Conservation (phyloP, 2,888 invertebrate genomes). For the Coleophora flavipennella region DNA sequence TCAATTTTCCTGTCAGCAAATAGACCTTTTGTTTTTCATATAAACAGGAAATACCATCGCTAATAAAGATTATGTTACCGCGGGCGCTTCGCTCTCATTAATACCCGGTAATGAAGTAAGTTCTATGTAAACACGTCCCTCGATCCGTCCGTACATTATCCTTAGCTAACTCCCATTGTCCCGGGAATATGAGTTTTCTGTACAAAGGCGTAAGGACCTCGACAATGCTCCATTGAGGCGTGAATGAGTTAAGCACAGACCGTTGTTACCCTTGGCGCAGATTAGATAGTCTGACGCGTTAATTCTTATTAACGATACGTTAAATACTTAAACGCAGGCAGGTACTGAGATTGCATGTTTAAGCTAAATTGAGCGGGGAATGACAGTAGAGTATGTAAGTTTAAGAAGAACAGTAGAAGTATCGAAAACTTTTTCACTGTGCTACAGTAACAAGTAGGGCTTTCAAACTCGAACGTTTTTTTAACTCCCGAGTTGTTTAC, state of each 20-base stretch:
- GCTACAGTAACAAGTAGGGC: no score
- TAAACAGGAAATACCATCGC: slow-evolving; percentile 26
- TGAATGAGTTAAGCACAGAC: slow-evolving; percentile 45
- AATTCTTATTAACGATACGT: slow-evolving; percentile 35
- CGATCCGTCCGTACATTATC: slow-evolving; percentile 51
- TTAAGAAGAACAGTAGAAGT: no score
- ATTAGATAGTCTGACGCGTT: slow-evolving; percentile 47
- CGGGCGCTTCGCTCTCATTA: slow-evolving; percentile 51
- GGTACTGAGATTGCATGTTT: not conserved
- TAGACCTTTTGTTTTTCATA: no score
- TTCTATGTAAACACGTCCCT: slow-evolving; percentile 62
- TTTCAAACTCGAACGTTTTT: no score
- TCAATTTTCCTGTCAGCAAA: no score
- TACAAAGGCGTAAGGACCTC: slow-evolving; percentile 24
- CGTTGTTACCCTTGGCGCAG: slow-evolving; percentile 41
- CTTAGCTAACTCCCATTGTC: slow-evolving; percentile 28
- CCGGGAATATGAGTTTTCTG: slow-evolving; percentile 43
- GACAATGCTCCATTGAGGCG: slow-evolving; percentile 30
- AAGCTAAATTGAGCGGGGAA: no score
- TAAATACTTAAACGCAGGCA: slow-evolving; percentile 2
- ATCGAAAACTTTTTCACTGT: no score
- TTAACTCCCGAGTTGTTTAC: no score
- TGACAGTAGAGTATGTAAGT: no score
- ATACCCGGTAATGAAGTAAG: slow-evolving; percentile 63
- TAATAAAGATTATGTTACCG: slow-evolving; percentile 42